These are phyloP conservation scores for Hemiprocne comata DNA, from an alignment of 2,113 vertebrate genomes.

Conservation along the genomic window DNA sequence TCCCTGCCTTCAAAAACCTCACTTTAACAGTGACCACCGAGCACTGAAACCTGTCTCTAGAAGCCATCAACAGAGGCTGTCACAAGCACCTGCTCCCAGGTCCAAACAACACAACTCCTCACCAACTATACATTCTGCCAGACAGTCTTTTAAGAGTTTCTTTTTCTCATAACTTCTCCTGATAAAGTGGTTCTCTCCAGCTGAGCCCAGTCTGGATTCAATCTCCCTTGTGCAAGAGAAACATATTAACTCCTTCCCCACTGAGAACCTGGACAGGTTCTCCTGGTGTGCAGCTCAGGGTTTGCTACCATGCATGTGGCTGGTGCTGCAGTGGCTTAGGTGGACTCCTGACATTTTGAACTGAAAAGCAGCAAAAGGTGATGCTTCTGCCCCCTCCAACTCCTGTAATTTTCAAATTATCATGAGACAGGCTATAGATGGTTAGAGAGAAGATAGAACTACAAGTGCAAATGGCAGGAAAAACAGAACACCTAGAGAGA, in stretches of 20 bases:
- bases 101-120: background rate
- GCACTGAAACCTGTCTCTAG: background rate
- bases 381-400: background rate
- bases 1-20: background rate
- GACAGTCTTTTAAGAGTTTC: constrained; percentile 45
- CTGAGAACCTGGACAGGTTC: fast-evolving
- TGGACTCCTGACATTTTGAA: background rate
- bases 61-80: background rate
- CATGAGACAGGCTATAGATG: background rate
- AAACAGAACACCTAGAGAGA: background rate
- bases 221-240: background rate
- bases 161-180: constrained; percentile 13
- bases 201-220: constrained; percentile 48
- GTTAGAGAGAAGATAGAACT: background rate
- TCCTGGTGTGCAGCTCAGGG: background rate
- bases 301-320: fast-evolving
- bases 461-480: background rate
- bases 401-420: background rate
- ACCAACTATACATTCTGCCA: background rate
- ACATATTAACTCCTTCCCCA: background rate
- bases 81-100: background rate
- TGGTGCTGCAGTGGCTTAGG: fast-evolving
- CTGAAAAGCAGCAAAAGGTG: background rate
- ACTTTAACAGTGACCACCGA: background rate
- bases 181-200: constrained; percentile 39